Evolutionary conservation across 2,797 vertebrate genomes (phyloP).

Genomic region (Remorina albescens): DNA sequence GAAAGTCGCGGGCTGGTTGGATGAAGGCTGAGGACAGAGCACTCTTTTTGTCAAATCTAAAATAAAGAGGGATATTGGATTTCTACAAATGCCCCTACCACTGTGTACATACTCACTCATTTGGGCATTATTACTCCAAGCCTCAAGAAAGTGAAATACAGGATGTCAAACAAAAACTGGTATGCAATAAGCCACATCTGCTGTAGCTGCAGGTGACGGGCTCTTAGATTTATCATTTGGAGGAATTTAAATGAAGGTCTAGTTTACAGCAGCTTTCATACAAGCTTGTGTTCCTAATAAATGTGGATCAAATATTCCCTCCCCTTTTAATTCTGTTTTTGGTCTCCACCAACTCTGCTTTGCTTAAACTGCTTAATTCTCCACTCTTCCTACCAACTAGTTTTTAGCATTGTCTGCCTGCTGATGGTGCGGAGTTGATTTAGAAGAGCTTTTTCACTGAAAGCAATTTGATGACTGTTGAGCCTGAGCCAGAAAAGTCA

Average conservation of each 20-base stretch:
- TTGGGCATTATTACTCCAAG: background rate
- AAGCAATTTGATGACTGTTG: background rate
- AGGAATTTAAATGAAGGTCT: background rate
- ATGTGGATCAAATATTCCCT: background rate
- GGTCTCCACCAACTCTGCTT: background rate
- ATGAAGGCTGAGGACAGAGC: conserved; percentile 19
- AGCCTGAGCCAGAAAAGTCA: background rate
- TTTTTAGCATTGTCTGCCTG: background rate
- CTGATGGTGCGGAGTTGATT: background rate
- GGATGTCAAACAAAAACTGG: background rate
- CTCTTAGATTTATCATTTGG: background rate
- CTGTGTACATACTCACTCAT: background rate
- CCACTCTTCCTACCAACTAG: background rate
- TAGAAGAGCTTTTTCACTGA: background rate
- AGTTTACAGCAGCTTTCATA: background rate
- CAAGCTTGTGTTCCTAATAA: background rate
- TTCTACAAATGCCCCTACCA: conserved; percentile 13
- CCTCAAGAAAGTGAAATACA: background rate
- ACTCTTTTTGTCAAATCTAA: conserved; percentile 18
- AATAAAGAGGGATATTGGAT: conserved; percentile 5
- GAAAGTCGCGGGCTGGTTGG: conserved; percentile 26
- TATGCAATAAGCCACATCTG: background rate
- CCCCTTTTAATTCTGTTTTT: background rate
- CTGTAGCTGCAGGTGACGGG: conserved; percentile 1
- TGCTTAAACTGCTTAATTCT: background rate